Conservation (phyloP, 2,797 vertebrate species). For the Heteromormyrus szaboi region DNA sequence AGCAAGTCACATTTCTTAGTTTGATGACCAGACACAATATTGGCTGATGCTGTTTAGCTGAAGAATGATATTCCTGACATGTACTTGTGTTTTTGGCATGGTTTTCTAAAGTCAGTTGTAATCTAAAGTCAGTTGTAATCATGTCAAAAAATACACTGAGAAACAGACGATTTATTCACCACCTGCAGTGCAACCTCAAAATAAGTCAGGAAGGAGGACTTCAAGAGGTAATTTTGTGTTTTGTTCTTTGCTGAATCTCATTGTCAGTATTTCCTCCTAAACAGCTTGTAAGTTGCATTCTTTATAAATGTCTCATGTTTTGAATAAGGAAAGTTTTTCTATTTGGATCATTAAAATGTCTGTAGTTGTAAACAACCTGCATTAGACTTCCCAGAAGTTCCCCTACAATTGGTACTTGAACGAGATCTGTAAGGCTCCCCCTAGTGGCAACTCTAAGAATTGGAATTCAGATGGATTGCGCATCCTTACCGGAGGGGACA, state of each 20-base stretch:
- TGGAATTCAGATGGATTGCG: neutral
- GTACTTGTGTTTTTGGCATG: neutral
- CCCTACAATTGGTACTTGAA: neutral
- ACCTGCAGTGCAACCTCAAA: slow-evolving; percentile 51
- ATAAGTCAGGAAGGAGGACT: slow-evolving; percentile 32
- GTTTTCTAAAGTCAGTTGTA: neutral
- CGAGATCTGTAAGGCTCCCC: slow-evolving; percentile 45
- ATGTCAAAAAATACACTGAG: slow-evolving; percentile 27
- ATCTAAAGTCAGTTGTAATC: neutral
- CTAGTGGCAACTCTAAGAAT: slow-evolving; percentile 45
- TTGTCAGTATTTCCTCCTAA: slow-evolving; percentile 40
- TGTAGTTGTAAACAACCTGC: neutral
- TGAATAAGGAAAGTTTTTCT: slow-evolving; percentile 27
- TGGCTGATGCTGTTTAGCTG: neutral
- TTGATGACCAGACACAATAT: neutral
- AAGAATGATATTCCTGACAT: neutral
- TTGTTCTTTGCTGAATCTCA: slow-evolving; percentile 42
- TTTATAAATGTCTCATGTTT: slow-evolving; percentile 17
- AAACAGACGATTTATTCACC: slow-evolving; percentile 48
- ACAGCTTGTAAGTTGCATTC: slow-evolving; percentile 14
- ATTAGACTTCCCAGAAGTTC: neutral
- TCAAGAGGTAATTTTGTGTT: slow-evolving; percentile 39
- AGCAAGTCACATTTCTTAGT: neutral
- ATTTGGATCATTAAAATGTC: slow-evolving; percentile 17
- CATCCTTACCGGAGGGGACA: neutral